Evolutionary conservation across 2,113 vertebrate species (phyloP).

Genomic region (Carassius gibelio): DNA sequence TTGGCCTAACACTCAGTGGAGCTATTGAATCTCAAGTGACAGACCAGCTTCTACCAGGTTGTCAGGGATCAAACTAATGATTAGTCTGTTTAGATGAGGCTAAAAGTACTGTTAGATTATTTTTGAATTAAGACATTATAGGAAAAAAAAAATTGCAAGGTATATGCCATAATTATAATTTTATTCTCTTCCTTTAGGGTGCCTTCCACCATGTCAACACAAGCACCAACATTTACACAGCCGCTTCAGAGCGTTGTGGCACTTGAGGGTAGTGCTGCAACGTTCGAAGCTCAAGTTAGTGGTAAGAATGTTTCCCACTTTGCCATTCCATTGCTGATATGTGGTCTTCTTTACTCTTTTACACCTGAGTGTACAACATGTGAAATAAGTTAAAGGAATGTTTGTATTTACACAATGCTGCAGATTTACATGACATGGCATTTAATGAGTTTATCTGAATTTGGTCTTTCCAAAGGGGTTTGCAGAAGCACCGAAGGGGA

Average conservation of each 20-base stretch:
- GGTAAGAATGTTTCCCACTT: conserved; percentile 80
- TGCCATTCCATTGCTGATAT: background rate
- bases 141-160: no score
- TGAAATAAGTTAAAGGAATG: background rate
- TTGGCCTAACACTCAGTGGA: conserved; percentile 52
- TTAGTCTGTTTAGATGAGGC: conserved; percentile 30
- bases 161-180: background rate
- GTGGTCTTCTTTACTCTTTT: background rate
- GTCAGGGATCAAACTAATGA: conserved; percentile 40
- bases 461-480: no score
- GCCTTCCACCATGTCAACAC: conserved; percentile 89
- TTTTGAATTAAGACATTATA: background rate
- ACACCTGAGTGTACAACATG: background rate
- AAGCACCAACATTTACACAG: conserved; percentile 94
- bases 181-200: conserved; percentile 77
- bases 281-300: conserved; percentile 98
- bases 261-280: conserved; percentile 99
- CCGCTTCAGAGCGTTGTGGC: conserved; percentile 97
- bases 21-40: conserved; percentile 55
- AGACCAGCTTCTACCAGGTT: conserved; percentile 45
- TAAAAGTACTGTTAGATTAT: conserved; percentile 41
- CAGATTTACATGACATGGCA: background rate
- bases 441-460: background rate
- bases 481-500: no score
- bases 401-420: background rate